phyloP scores from a whole-genome alignment of 1,140 invertebrate genomes.

The Trialeurodes vaporariorum region DNA sequence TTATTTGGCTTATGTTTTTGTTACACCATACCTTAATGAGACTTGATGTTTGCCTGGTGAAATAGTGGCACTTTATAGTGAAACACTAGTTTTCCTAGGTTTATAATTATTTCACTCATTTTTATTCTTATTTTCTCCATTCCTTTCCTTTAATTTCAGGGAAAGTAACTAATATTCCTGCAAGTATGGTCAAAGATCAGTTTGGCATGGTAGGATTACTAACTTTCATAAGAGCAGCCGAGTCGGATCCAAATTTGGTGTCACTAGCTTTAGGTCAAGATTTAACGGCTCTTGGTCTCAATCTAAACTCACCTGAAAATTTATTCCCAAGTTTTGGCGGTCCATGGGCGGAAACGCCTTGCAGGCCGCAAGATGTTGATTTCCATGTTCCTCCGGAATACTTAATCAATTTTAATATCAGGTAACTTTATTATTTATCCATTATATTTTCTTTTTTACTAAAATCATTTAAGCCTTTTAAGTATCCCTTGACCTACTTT shows the following conservation, averaged over 20 bases:
- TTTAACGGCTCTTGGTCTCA: slow-evolving; percentile 90
- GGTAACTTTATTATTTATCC: too few relatives aligned
- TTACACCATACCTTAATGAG: too few relatives aligned
- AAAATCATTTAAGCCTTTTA: too few relatives aligned
- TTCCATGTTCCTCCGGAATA: slow-evolving; percentile 98
- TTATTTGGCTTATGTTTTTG: too few relatives aligned
- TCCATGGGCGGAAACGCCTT: slow-evolving; percentile 94
- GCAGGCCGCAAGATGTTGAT: slow-evolving; percentile 96
- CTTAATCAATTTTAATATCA: slow-evolving; percentile 83
- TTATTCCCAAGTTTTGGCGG: slow-evolving; percentile 95
- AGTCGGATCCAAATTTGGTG: slow-evolving; percentile 90
- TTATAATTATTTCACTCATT: too few relatives aligned
- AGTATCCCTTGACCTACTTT: too few relatives aligned
- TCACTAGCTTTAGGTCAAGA: slow-evolving; percentile 93
- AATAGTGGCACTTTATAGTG: too few relatives aligned
- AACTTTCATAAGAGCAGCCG: slow-evolving; percentile 93
- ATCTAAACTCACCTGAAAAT: slow-evolving; percentile 95
- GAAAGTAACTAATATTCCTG: slow-evolving; percentile 94
- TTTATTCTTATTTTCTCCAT: too few relatives aligned
- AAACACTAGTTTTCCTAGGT: too few relatives aligned
- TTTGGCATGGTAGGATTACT: slow-evolving; percentile 97
- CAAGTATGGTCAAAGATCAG: slow-evolving; percentile 97
- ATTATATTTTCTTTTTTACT: too few relatives aligned
- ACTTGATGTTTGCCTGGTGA: too few relatives aligned
- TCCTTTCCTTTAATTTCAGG: too few relatives aligned